Percentiles rank a stretch among this genome's conserved stretches.
Conservation (phyloP, 64 coral and sea anemone species). For the Acropora tenuis region DNA sequence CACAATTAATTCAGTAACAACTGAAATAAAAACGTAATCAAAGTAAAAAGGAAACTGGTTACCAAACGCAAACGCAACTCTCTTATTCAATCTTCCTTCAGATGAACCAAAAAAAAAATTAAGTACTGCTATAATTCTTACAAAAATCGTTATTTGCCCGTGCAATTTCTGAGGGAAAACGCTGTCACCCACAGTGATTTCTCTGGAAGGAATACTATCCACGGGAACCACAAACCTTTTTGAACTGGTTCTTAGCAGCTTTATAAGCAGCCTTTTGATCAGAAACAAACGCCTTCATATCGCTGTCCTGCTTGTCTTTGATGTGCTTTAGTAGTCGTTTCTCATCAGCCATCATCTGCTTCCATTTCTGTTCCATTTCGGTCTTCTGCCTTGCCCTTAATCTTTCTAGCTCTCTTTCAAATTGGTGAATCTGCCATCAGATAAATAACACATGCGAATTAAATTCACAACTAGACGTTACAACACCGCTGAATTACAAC, state of each 20-base stretch:
- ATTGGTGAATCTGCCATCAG: constrained; percentile 74
- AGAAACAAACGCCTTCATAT: constrained; percentile 76
- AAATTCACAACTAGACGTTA: too few species aligned
- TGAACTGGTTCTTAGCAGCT: constrained; percentile 81
- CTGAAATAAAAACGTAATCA: neutral
- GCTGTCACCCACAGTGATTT: neutral
- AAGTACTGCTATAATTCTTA: too few species aligned
- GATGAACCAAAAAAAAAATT: too few species aligned
- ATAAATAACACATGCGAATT: neutral
- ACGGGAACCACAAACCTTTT: constrained; percentile 63
- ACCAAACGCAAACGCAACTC: too few species aligned
- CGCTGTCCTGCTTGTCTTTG: constrained; percentile 86
- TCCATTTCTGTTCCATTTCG: constrained; percentile 94
- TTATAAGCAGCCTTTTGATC: constrained; percentile 94
- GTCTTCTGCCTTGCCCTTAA: constrained; percentile 83
- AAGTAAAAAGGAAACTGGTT: too few species aligned
- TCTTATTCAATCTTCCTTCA: too few species aligned
- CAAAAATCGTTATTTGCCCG: too few species aligned
- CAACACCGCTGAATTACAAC: too few species aligned
- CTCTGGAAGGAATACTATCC: neutral
- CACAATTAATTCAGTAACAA: neutral
- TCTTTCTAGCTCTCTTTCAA: constrained; percentile 95
- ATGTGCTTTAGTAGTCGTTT: constrained; percentile 85
- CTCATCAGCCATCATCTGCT: constrained; percentile 92
- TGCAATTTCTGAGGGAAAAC: neutral